Conservation (phyloP, 1,140 invertebrate genomes). For the Pogonomyrmex californicus region DNA sequence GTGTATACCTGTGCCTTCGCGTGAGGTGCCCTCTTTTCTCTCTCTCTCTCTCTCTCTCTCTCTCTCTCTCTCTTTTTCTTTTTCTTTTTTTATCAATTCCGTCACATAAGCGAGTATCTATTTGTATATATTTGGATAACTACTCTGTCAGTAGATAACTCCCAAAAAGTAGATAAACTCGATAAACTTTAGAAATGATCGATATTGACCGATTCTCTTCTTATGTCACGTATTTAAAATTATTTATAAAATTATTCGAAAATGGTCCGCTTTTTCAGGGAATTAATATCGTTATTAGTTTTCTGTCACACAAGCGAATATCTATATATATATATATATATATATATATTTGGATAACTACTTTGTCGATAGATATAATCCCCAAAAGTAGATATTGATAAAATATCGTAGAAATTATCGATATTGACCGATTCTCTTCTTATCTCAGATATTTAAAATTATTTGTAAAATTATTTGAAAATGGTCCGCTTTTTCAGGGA, state of each 20-base stretch:
- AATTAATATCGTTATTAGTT: too few relatives aligned
- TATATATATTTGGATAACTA: not conserved
- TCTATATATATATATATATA: not conserved
- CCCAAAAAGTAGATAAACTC: not conserved
- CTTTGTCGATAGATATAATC: not conserved
- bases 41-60: too few relatives aligned
- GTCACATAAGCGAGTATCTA: not conserved
- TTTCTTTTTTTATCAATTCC: constrained; percentile 32
- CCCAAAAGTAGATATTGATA: not conserved
- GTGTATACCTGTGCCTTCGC: constrained; percentile 16
- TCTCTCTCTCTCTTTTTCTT: too few relatives aligned
- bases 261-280: too few relatives aligned
- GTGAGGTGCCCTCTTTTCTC: not conserved
- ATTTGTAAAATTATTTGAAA: too few relatives aligned
- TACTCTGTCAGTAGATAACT: not conserved
- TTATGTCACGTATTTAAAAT: too few relatives aligned
- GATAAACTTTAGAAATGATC: not conserved
- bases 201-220: too few relatives aligned
- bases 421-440: too few relatives aligned
- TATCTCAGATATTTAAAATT: too few relatives aligned
- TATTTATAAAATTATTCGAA: too few relatives aligned
- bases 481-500: too few relatives aligned
- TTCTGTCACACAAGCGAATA: not conserved
- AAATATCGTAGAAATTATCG: not conserved
- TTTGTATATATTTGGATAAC: not conserved